These are phyloP conservation scores for Barbus barbus DNA, from an alignment of 2,113 vertebrate species.

Conservation along the genomic window DNA sequence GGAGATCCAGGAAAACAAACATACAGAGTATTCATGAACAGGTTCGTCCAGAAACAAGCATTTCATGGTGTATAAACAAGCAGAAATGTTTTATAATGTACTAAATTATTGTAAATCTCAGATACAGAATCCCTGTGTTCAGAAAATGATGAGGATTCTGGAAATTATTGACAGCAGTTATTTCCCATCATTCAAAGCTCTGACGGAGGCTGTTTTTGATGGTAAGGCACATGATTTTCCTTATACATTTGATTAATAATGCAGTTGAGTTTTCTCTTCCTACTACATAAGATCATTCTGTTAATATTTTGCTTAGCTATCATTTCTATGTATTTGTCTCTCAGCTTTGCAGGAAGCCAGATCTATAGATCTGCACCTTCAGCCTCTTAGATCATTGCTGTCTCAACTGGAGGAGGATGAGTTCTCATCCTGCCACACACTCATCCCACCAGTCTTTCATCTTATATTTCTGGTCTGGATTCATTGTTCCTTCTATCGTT, in stretches of 20 bases:
- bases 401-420: slow-evolving; percentile 69
- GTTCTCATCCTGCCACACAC: slow-evolving; percentile 64
- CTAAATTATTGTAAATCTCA: slow-evolving; percentile 52
- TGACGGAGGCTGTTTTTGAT: slow-evolving; percentile 71
- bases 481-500: slow-evolving; percentile 76
- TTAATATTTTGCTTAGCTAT: background rate
- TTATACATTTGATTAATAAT: background rate
- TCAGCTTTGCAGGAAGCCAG: slow-evolving; percentile 77
- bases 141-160: slow-evolving; percentile 76
- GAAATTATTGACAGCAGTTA: slow-evolving; percentile 81
- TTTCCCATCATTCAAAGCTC: slow-evolving; percentile 73
- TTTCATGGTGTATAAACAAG: background rate
- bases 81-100: background rate
- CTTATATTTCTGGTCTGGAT: slow-evolving; percentile 79
- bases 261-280: background rate
- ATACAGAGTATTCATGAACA: slow-evolving; percentile 74
- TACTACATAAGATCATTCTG: background rate
- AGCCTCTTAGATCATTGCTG: slow-evolving; percentile 70
- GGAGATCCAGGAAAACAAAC: slow-evolving; percentile 76
- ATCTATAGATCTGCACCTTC: slow-evolving; percentile 76
- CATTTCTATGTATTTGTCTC: slow-evolving; percentile 8
- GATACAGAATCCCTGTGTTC: slow-evolving; percentile 75
- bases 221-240: slow-evolving; percentile 62
- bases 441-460: slow-evolving; percentile 76
- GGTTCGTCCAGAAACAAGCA: slow-evolving; percentile 58